Percentiles rank a stretch among this genome's conserved stretches.
Conservation (phyloP, 2,113 vertebrate species). For the Sinocyclocheilus anshuiensis region DNA sequence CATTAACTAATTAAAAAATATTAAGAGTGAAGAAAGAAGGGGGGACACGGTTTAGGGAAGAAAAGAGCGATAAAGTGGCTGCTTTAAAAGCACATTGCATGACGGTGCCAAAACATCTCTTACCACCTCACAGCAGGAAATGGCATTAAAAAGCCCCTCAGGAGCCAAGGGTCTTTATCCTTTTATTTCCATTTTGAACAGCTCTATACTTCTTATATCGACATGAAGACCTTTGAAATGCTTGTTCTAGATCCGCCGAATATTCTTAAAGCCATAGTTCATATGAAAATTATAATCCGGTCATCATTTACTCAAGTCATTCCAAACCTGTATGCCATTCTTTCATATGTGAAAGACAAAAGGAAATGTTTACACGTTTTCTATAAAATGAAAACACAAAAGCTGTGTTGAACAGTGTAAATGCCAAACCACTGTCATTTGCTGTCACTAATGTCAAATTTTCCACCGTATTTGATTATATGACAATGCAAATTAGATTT, state of each 20-base stretch:
- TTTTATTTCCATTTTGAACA: not conserved
- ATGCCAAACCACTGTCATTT: not conserved
- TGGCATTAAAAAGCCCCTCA: conserved; percentile 50
- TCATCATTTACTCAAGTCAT: not conserved
- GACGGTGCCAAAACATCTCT: conserved; percentile 64
- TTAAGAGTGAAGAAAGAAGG: conserved; percentile 67
- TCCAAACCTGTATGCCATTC: not conserved
- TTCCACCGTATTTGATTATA: not conserved
- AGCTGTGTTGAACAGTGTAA: not conserved
- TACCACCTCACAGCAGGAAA: conserved; percentile 49
- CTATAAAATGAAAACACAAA: not conserved
- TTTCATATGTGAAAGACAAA: not conserved
- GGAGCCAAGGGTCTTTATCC: conserved; percentile 21
- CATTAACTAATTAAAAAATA: conserved; percentile 82
- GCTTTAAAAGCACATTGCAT: conserved; percentile 74
- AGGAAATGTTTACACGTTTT: not conserved
- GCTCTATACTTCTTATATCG: not conserved
- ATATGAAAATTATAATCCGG: not conserved
- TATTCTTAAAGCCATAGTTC: not conserved
- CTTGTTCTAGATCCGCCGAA: not conserved
- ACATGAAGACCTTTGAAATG: not conserved
- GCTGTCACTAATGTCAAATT: not conserved
- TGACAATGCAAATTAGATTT: not conserved
- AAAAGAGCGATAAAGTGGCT: conserved; percentile 45
- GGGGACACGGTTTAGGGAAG: conserved; percentile 3